Percentiles rank a stretch among this genome's conserved stretches.
Evolutionary conservation across 2,797 vertebrate genomes (phyloP).

Genomic region (Centropyge bicolor): DNA sequence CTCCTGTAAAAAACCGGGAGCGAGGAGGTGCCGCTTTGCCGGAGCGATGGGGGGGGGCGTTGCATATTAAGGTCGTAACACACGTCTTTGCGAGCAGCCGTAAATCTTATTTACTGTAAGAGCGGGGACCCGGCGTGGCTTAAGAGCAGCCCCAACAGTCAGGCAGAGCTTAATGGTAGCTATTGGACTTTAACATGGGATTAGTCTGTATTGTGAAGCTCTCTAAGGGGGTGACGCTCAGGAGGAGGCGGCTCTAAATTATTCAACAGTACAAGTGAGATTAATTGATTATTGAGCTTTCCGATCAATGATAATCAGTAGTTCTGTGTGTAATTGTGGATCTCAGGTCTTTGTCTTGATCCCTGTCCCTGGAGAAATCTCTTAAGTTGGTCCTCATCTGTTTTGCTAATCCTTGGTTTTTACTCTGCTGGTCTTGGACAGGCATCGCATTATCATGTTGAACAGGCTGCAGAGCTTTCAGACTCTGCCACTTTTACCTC

Average conservation of each 20-base stretch:
- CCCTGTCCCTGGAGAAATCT: conserved; percentile 68
- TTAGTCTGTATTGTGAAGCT: conserved; percentile 57
- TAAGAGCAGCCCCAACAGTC: conserved; percentile 52
- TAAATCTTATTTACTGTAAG: conserved; percentile 74
- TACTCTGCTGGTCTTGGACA: conserved; percentile 35
- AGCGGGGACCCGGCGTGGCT: conserved; percentile 48
- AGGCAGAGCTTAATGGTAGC: conserved; percentile 48
- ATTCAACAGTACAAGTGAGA: conserved; percentile 66
- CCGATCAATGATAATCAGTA: conserved; percentile 78
- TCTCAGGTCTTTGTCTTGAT: conserved; percentile 64
- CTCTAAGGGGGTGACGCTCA: conserved; percentile 28
- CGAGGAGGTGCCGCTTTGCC: conserved; percentile 14
- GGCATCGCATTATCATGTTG: conserved; percentile 54
- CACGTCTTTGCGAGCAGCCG: conserved; percentile 45
- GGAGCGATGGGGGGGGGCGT: conserved; percentile 43
- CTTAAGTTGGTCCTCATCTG: conserved; percentile 61
- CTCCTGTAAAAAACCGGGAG: conserved; percentile 63
- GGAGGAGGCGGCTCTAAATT: conserved; percentile 53
- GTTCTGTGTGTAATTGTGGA: conserved; percentile 66
- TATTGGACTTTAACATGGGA: conserved; percentile 58
- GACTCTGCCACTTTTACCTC: conserved; percentile 11
- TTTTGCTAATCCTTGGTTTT: conserved; percentile 67
- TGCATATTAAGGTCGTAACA: conserved; percentile 63
- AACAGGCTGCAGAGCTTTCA: conserved; percentile 38
- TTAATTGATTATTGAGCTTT: conserved; percentile 79